A percentile compares a stretch with the other conserved stretches of the same genome.
These are phyloP conservation scores for Heliconius melpomene DNA, from an alignment of 1,140 invertebrate species.

Conservation along the genomic window DNA sequence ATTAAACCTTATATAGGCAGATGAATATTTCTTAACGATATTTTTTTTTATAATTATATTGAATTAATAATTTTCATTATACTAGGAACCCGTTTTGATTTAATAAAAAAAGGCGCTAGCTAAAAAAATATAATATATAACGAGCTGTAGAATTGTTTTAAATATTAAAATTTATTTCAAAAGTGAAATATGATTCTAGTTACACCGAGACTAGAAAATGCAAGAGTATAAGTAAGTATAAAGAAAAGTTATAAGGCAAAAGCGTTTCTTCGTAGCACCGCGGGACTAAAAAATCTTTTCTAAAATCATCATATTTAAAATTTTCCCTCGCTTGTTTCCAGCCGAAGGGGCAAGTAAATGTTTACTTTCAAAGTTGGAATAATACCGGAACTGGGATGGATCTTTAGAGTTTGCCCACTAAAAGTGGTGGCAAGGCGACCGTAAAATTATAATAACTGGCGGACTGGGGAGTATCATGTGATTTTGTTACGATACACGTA, in stretches of 20 bases:
- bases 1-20: too few species aligned
- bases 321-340: conserved; percentile 12
- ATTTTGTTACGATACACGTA: not conserved
- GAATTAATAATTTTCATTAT: too few species aligned
- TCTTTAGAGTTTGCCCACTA: not conserved
- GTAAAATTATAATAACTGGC: conserved; percentile 20
- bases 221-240: not conserved
- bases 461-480: not conserved
- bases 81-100: too few species aligned
- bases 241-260: conserved; percentile 21
- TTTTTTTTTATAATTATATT: too few species aligned
- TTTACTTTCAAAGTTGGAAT: conserved; percentile 25
- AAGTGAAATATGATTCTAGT: conserved; percentile 4
- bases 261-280: conserved; percentile 16
- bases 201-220: not conserved
- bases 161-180: conserved; percentile 5
- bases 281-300: conserved; percentile 25
- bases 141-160: not conserved
- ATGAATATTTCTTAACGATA: too few species aligned
- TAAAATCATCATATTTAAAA: conserved; percentile 31
- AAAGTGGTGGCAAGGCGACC: not conserved
- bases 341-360: not conserved
- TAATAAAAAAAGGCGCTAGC: too few species aligned
- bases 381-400: conserved; percentile 17
- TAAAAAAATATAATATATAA: not conserved